These are phyloP conservation scores for Andrena trimmerana DNA, from an alignment of 2,888 invertebrate species.

Conservation along the genomic window DNA sequence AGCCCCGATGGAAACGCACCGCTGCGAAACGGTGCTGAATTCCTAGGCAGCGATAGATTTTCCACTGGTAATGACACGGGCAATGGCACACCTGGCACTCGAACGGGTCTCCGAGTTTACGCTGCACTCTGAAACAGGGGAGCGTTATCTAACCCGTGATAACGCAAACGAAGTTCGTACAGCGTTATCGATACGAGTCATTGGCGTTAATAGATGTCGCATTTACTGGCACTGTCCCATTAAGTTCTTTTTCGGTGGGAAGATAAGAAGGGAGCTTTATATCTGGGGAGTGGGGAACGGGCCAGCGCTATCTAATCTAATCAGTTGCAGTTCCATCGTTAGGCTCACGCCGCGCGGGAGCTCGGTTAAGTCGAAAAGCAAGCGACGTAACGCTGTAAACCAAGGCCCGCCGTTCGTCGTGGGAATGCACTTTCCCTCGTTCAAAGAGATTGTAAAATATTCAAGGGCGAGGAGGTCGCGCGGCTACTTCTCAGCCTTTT, in stretches of 20 bases:
- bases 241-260: background rate
- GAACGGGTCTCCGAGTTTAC: background rate
- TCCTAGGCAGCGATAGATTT: no score
- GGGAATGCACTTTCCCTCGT: slow-evolving; percentile 61
- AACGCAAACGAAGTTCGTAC: background rate
- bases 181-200: background rate
- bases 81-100: no score
- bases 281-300: background rate
- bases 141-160: slow-evolving; percentile 24
- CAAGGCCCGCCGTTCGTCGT: slow-evolving; percentile 43
- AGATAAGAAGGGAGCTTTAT: slow-evolving; percentile 19
- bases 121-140: background rate
- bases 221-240: slow-evolving; percentile 31
- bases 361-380: slow-evolving; percentile 40
- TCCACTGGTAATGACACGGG: no score
- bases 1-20: background rate
- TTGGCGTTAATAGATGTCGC: slow-evolving; percentile 9
- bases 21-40: background rate
- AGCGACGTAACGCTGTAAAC: slow-evolving; percentile 19
- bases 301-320: slow-evolving; percentile 63
- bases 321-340: slow-evolving; percentile 37
- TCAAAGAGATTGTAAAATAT: slow-evolving; percentile 56
- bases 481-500: slow-evolving; percentile 33
- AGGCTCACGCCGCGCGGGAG: slow-evolving; percentile 9
- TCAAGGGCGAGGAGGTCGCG: slow-evolving; percentile 47